Evolutionary conservation across 1,140 invertebrate species (phyloP).

Genomic region (Hyposmocoma kahamanoa): DNA sequence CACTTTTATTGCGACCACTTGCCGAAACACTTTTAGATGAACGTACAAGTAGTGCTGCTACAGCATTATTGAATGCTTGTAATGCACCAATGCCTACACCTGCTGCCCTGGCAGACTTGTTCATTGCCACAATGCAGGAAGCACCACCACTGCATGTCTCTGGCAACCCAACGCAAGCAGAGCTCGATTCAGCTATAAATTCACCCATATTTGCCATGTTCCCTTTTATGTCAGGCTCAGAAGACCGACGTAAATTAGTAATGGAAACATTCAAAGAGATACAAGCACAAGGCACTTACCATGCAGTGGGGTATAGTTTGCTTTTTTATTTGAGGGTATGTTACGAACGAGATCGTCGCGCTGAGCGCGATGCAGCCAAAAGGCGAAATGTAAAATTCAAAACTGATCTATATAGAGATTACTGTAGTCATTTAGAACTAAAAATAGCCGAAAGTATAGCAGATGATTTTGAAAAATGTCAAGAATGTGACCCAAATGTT

Average conservation of each 20-base stretch:
- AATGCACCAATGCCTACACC: constrained; percentile 72
- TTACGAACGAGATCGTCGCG: constrained; percentile 55
- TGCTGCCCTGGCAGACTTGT: constrained; percentile 56
- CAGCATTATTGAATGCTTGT: constrained; percentile 74
- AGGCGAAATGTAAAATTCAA: constrained; percentile 84
- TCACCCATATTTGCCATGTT: constrained; percentile 64
- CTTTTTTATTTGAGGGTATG: constrained; percentile 77
- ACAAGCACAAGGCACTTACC: constrained; percentile 76
- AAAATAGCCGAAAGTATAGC: constrained; percentile 86
- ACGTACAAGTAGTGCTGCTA: constrained; percentile 67
- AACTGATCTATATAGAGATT: constrained; percentile 88
- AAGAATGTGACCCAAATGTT: constrained; percentile 89
- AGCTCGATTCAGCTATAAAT: constrained; percentile 48
- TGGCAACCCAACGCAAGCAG: constrained; percentile 41
- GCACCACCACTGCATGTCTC: constrained; percentile 44
- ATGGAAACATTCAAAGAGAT: constrained; percentile 85
- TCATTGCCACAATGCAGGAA: constrained; percentile 58
- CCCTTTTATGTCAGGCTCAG: constrained; percentile 76
- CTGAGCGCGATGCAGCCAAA: constrained; percentile 60
- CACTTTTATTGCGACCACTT: constrained; percentile 77
- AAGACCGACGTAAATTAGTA: constrained; percentile 84
- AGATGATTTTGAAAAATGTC: constrained; percentile 88
- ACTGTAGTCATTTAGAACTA: constrained; percentile 86
- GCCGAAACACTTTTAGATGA: constrained; percentile 77
- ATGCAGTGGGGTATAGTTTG: constrained; percentile 87